A percentile compares a stretch with the other conserved stretches of the same genome.
Evolutionary conservation across 2,888 invertebrate species (phyloP).

Genomic region (Rhagonycha fulva): DNA sequence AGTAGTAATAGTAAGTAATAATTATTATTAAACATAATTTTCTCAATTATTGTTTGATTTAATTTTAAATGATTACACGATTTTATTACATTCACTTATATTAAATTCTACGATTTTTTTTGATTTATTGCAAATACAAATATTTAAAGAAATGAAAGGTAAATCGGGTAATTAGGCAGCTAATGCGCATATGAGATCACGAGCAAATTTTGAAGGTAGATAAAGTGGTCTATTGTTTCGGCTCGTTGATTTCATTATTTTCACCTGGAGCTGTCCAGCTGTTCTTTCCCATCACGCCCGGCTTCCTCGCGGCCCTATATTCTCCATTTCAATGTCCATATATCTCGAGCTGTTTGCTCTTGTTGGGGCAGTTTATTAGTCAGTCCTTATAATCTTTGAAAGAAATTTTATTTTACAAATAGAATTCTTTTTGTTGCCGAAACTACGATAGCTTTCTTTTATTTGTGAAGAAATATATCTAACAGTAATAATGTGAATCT

Average conservation of each 20-base stretch:
- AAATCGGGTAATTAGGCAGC: conserved; percentile 16
- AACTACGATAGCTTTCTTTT: background rate
- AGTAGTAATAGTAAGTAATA: background rate
- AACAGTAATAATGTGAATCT: background rate
- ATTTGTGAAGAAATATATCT: background rate
- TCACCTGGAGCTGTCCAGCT: conserved; percentile 55
- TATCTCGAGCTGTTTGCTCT: conserved; percentile 49
- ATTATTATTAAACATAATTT: background rate
- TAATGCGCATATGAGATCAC: conserved; percentile 14
- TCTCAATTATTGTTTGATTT: too few species aligned
- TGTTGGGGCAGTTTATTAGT: conserved; percentile 51
- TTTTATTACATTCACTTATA: background rate
- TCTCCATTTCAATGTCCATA: conserved; percentile 54
- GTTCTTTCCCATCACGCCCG: conserved; percentile 51
- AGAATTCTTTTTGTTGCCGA: conserved; percentile 2
- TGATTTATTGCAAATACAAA: background rate
- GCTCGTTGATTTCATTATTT: conserved; percentile 57
- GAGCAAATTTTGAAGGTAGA: conserved; percentile 14
- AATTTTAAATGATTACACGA: background rate
- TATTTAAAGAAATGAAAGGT: background rate
- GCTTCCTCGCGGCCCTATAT: conserved; percentile 42
- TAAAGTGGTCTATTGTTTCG: conserved; percentile 48
- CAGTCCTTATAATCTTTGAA: conserved; percentile 38
- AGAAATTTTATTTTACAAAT: conserved; percentile 22
- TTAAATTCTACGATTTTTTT: background rate